Evolutionary conservation across 2,113 vertebrate genomes (phyloP).

Genomic region (Ellobius talpinus): DNA sequence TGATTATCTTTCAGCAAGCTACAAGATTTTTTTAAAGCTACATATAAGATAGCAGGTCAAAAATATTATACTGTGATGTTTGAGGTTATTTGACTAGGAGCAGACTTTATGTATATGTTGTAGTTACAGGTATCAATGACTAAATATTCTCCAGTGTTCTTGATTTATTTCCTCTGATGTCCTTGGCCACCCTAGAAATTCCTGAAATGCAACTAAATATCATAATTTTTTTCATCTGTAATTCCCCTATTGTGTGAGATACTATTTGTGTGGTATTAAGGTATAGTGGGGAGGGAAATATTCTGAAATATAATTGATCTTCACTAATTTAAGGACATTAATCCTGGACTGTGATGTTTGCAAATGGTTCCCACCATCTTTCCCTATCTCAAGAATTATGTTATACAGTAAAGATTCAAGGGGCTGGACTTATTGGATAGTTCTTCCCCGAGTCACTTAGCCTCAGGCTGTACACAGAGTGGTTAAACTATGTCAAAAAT

Average conservation of each 20-base stretch:
- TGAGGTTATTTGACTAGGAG: background rate
- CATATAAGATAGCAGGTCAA: background rate
- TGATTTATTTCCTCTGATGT: background rate
- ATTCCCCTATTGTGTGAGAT: background rate
- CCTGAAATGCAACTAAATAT: background rate
- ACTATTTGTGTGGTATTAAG: background rate
- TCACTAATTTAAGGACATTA: background rate
- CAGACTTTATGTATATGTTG: background rate
- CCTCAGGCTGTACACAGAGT: background rate
- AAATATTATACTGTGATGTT: background rate
- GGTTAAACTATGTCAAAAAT: background rate
- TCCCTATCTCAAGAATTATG: background rate
- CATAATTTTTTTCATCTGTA: background rate
- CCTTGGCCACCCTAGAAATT: background rate
- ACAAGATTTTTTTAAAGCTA: background rate
- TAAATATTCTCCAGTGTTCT: background rate
- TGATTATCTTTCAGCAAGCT: background rate
- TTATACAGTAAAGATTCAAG: background rate
- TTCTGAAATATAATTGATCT: background rate
- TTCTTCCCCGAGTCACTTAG: background rate
- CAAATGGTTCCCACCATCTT: background rate
- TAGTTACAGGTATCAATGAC: background rate
- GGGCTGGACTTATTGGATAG: background rate
- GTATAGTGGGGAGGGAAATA: rapidly evolving
- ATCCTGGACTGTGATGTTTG: background rate